phyloP scores from a whole-genome alignment of 2,113 vertebrate genomes.

The Ifrita kowaldi region DNA sequence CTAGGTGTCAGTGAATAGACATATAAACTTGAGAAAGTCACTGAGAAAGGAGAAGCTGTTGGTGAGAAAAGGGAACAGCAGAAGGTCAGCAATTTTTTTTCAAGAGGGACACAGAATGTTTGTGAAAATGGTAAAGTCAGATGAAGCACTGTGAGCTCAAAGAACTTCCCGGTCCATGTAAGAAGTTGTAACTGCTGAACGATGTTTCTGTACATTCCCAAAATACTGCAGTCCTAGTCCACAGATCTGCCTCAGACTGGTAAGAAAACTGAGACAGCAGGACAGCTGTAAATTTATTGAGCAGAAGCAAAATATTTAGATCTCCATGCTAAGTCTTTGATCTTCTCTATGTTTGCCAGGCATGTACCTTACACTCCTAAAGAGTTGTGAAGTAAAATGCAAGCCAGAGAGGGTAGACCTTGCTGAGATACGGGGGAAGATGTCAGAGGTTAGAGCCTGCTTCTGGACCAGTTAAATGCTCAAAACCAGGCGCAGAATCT shows the following conservation, averaged over 20 bases:
- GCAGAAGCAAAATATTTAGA: not conserved
- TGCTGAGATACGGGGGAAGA: not conserved
- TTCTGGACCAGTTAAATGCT: not conserved
- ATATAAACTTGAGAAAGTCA: not conserved
- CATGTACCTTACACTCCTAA: not conserved
- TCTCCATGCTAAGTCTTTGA: not conserved
- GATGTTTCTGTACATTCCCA: not conserved
- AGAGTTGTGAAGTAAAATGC: not conserved
- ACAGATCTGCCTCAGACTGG: not conserved
- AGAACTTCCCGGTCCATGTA: not conserved
- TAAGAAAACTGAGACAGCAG: not conserved
- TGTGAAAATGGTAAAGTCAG: not conserved
- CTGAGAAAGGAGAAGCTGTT: not conserved
- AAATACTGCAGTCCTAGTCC: not conserved
- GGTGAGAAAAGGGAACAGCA: not conserved
- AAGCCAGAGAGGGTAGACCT: not conserved
- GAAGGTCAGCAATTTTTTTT: not conserved
- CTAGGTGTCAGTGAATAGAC: not conserved
- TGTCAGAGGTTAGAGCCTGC: not conserved
- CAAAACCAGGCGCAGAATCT: not conserved
- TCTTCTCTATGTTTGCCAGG: not conserved
- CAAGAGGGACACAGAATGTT: not conserved
- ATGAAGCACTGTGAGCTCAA: not conserved
- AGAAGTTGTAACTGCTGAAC: not conserved
- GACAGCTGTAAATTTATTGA: not conserved